Percentiles rank a stretch among this genome's conserved stretches.
phyloP scores from a whole-genome alignment of 2,113 vertebrate species.

The Ictidomys tridecemlineatus region DNA sequence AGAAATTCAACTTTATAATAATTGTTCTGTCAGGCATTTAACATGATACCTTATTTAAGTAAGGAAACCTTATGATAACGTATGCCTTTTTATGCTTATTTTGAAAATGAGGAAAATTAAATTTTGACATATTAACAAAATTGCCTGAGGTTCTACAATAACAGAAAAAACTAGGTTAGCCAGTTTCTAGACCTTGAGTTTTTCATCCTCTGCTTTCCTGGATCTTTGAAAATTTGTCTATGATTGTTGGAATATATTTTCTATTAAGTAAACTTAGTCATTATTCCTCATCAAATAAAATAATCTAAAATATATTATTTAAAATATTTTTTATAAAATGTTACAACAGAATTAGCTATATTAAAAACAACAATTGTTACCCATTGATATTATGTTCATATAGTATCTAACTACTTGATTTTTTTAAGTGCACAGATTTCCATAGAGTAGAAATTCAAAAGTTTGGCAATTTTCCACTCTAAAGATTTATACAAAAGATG shows the following conservation, averaged over 20 bases:
- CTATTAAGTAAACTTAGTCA: background rate
- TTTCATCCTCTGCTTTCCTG: background rate
- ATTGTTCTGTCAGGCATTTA: background rate
- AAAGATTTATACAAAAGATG: constrained; percentile 23
- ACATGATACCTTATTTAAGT: background rate
- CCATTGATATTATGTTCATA: background rate
- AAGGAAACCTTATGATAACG: background rate
- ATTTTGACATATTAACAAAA: background rate
- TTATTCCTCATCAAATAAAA: background rate
- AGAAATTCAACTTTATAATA: background rate
- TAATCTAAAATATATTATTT: background rate
- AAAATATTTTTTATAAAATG: background rate
- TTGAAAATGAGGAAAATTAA: background rate
- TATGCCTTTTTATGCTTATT: background rate
- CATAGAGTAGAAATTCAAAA: background rate
- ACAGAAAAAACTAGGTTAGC: background rate
- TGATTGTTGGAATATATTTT: background rate
- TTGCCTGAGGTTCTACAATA: background rate
- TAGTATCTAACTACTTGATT: background rate
- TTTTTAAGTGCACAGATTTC: constrained; percentile 33
- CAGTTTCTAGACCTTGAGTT: background rate
- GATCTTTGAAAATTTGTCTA: background rate
- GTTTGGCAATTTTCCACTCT: background rate
- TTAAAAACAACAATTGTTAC: background rate
- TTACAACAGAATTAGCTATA: background rate